Evolutionary conservation across 2,888 invertebrate genomes (phyloP), one percentile per base, ranked within the genome.

Genomic region (Gryllus longicercus): DNA sequence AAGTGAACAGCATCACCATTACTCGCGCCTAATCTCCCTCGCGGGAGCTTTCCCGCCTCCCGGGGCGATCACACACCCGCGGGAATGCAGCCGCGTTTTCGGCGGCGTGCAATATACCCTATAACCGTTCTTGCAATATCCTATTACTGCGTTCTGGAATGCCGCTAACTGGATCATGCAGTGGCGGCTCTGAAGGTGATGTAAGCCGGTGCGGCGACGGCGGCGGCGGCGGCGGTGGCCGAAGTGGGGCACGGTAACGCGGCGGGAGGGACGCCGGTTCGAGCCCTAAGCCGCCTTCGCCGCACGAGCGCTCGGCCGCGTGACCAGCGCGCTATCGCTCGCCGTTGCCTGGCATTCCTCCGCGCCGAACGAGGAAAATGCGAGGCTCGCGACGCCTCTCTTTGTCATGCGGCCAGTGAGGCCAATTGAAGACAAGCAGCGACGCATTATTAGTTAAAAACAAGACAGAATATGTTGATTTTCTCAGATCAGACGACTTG

Each of bases 61-160:
- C 38, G 38, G 38, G 38, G 38, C 38, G 38, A 38, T 38, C 38
- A 8, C 38, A 38, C 8, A 8, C 38, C 38, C 38, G 38, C 38
- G 38, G 38, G 38, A 38, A 38, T 38, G 38, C 38, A 63, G 63
- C 14, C n/a, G 63, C 11, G 63, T 63, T 63, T 63, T 63, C 63
- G 63, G 63, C 63, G 14, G 63, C 63, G 14, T 63, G 63, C 63
- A 63, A 63, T 63, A 63, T 63, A 63, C 63, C 63, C 63, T 63
- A 12, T 63, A 63, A 63, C 63, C 63, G 63, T 18, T 63, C 63
- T 63, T n/a, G 63, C 63, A 63, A 63, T 63, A 63, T 63, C 63
- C 63, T 63, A 63, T 63, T 63, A 63, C n/a, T n/a, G 63, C n/a
- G 63, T 63, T 63, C 63, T 63, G 63, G 63, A 63, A 63, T 63